These are phyloP conservation scores for Spodoptera picta DNA, from an alignment of 2,888 invertebrate species.

Conservation along the genomic window DNA sequence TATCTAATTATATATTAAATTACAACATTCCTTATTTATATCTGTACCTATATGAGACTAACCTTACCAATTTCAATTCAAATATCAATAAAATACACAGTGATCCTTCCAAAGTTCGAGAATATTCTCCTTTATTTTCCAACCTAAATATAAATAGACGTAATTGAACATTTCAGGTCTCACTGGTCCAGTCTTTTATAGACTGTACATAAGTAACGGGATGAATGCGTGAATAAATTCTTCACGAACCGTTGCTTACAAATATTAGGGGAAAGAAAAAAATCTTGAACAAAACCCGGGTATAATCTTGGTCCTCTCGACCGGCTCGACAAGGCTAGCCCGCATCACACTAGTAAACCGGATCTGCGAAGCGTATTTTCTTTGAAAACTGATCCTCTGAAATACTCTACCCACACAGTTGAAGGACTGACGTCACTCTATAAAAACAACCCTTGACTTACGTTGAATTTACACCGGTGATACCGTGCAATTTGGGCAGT, in stretches of 20 bases:
- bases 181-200: constrained; percentile 27
- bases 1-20: no score
- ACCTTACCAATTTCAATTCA: no score
- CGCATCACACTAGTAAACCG: constrained; percentile 62
- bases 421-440: constrained; percentile 60
- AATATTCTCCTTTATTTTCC: constrained; percentile 1
- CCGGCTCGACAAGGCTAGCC: constrained; percentile 59
- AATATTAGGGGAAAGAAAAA: constrained; percentile 46
- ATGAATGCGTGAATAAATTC: constrained; percentile 47
- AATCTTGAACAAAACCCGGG: constrained; percentile 57
- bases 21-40: no score
- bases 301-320: constrained; percentile 64
- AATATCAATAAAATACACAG: no score
- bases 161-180: constrained; percentile 18
- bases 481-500: constrained; percentile 7
- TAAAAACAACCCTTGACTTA: constrained; percentile 53
- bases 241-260: constrained; percentile 37
- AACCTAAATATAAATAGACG: constrained; percentile 11
- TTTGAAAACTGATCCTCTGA: constrained; percentile 74
- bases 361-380: constrained; percentile 72
- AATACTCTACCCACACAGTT: constrained; percentile 63
- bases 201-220: constrained; percentile 41
- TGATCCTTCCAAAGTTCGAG: no score
- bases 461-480: constrained; percentile 31
- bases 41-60: no score